A percentile compares a stretch with the other conserved stretches of the same genome.
These are phyloP conservation scores for Gobio occitaniae DNA, from an alignment of 2,797 vertebrate genomes.

Conservation along the genomic window DNA sequence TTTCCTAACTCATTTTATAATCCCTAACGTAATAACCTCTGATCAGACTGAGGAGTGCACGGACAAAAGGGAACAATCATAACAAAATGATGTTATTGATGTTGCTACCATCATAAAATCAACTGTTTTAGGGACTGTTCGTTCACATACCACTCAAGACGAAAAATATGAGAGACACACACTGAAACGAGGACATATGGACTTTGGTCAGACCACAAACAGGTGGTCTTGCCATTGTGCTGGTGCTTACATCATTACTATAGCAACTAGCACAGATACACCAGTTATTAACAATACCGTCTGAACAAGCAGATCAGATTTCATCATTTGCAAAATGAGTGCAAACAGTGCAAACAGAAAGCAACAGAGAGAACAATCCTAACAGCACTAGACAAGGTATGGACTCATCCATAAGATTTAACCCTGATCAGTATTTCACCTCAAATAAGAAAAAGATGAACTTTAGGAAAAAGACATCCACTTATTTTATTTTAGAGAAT, in stretches of 20 bases:
- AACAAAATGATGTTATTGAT: not conserved
- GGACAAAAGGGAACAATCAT: not conserved
- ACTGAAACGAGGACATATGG: not conserved
- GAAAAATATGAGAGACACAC: not conserved
- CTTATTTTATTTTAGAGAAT: not conserved
- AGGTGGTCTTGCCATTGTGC: slow-evolving; percentile 1
- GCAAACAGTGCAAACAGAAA: slow-evolving; percentile 9
- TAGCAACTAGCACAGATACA: not conserved
- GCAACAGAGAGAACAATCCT: not conserved
- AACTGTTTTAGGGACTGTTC: not conserved
- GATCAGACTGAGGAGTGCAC: not conserved
- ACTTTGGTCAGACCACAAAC: not conserved
- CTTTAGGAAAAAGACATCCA: not conserved
- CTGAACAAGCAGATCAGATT: slow-evolving; percentile 8
- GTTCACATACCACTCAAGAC: not conserved
- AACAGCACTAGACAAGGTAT: not conserved
- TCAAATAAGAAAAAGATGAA: not conserved
- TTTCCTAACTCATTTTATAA: not conserved
- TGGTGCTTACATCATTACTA: not conserved
- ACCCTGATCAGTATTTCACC: not conserved
- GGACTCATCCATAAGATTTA: not conserved
- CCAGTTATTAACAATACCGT: not conserved
- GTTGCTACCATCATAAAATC: not conserved
- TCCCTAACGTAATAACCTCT: not conserved
- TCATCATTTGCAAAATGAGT: slow-evolving; percentile 19